A percentile compares a stretch with the other conserved stretches of the same genome.
Conservation (phyloP, 2,113 vertebrate species). For the Oxyura jamaicensis region DNA sequence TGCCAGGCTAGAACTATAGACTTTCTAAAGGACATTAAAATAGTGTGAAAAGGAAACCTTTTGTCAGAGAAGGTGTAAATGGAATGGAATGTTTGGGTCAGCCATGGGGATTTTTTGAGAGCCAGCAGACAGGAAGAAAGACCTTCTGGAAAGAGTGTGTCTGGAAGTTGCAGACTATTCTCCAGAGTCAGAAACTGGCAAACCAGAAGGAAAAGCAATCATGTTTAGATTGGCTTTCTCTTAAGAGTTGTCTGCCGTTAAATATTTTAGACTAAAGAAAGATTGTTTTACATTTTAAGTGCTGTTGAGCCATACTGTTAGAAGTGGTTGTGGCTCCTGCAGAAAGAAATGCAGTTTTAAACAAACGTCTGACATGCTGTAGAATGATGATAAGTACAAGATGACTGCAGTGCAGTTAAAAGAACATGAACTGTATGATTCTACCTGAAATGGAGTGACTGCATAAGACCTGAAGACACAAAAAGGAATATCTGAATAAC, state of each 20-base stretch:
- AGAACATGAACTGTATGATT: neutral
- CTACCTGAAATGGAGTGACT: neutral
- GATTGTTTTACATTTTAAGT: neutral
- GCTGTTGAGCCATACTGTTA: neutral
- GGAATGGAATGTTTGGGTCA: neutral
- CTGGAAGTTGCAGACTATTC: neutral
- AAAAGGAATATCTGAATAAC: neutral
- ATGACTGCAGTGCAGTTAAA: neutral
- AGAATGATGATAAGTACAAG: neutral
- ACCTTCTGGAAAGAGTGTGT: neutral
- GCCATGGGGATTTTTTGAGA: neutral
- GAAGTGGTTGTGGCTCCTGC: neutral
- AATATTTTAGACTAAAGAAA: neutral
- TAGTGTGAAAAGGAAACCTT: neutral
- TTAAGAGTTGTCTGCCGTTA: neutral
- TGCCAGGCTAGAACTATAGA: neutral
- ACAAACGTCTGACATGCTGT: neutral
- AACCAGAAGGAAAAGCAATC: neutral
- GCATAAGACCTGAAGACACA: neutral
- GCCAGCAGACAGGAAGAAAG: neutral
- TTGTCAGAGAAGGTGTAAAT: neutral
- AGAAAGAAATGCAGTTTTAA: neutral
- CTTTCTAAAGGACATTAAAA: neutral
- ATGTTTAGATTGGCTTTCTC: neutral
- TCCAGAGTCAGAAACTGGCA: neutral